phyloP scores from a whole-genome alignment of 2,113 vertebrate genomes.

The Todiramphus saurophagus region DNA sequence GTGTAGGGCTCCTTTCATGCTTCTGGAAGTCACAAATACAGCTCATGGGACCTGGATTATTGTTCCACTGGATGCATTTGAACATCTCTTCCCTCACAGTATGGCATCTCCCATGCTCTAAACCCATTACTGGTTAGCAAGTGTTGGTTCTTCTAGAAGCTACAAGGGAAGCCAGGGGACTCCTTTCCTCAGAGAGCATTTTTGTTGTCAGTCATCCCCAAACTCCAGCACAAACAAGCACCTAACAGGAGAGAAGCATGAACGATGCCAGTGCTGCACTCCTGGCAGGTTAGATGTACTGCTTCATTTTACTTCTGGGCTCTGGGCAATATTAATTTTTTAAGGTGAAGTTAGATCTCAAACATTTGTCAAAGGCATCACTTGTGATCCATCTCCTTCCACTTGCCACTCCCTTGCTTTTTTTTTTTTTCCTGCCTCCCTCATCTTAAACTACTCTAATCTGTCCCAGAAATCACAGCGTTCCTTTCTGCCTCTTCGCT shows the following conservation, averaged over 20 bases:
- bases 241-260: neutral
- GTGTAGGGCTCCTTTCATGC: neutral
- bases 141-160: neutral
- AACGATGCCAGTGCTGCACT: rapidly evolving
- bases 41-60: neutral
- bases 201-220: neutral
- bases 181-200: neutral
- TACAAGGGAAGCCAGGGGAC: neutral
- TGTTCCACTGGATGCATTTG: neutral
- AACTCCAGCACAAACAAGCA: neutral
- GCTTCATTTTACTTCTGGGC: neutral
- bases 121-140: neutral
- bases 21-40: neutral
- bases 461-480: neutral
- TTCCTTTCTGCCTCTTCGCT: neutral
- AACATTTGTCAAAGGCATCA: neutral
- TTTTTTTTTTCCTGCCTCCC: neutral
- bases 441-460: neutral
- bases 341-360: conserved; percentile 13
- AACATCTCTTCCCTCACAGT: neutral
- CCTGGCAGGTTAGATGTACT: neutral
- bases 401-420: neutral
- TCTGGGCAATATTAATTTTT: conserved; percentile 24
- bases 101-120: neutral
- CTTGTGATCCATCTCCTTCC: neutral